phyloP scores from a whole-genome alignment of 2,888 invertebrate species.

The Drosophila dives region DNA sequence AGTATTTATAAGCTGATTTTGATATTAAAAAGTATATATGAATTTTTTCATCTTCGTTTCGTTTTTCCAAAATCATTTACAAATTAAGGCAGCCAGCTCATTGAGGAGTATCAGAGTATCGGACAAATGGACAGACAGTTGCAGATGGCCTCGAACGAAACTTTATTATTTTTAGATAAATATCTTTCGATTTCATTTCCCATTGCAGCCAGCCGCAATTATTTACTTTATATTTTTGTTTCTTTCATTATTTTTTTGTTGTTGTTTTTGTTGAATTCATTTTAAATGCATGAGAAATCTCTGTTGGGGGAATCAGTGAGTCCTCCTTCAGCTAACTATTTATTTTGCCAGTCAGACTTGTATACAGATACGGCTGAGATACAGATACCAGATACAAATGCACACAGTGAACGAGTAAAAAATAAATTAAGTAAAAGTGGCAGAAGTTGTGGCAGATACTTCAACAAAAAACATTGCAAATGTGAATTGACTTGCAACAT shows the following conservation, averaged over 20 bases:
- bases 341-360: conserved; percentile 56
- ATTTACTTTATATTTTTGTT: conserved; percentile 70
- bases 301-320: conserved; percentile 41
- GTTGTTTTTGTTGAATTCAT: conserved; percentile 56
- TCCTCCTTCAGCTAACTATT: conserved; percentile 57
- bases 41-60: conserved; percentile 9
- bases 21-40: conserved; percentile 53
- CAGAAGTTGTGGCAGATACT: conserved; percentile 56
- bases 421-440: conserved; percentile 67
- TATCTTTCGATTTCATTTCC: conserved; percentile 75
- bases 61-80: conserved; percentile 62
- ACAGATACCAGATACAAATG: conserved; percentile 16
- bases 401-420: conserved; percentile 31
- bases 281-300: conserved; percentile 65
- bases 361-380: conserved; percentile 35
- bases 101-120: conserved; percentile 6
- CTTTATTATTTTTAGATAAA: conserved; percentile 80
- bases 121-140: conserved; percentile 28
- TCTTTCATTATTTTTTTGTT: conserved; percentile 28
- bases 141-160: conserved; percentile 52
- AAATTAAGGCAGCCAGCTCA: conserved; percentile 72
- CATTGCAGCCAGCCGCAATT: conserved; percentile 55
- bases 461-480: neutral
- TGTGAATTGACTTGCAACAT: neutral
- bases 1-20: conserved; percentile 72